A percentile compares a stretch with the other conserved stretches of the same genome.
phyloP scores from a whole-genome alignment of 2,888 invertebrate species.

The Drosophila melanosoma region DNA sequence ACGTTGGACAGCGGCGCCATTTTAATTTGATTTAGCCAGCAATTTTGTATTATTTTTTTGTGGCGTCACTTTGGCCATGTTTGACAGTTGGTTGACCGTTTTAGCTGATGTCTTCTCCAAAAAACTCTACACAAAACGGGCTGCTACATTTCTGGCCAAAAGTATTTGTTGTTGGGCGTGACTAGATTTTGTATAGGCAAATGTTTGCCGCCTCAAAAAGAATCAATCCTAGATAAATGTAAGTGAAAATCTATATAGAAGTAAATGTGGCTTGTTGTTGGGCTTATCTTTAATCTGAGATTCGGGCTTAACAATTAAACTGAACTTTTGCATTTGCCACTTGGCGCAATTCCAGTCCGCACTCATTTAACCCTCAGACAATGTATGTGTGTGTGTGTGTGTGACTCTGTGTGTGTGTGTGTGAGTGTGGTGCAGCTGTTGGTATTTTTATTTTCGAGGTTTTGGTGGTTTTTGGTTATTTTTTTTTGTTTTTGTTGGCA shows the following conservation, averaged over 20 bases:
- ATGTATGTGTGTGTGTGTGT: constrained; percentile 13
- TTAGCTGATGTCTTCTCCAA: constrained; percentile 52
- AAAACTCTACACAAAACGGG: constrained; percentile 30
- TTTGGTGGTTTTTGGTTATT: constrained; percentile 70
- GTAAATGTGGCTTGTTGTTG: not conserved
- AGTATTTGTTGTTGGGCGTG: constrained; percentile 2
- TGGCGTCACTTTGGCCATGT: constrained; percentile 65
- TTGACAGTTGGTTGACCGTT: constrained; percentile 67
- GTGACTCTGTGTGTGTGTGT: constrained; percentile 22
- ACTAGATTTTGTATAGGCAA: not conserved
- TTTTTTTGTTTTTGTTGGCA: constrained; percentile 61
- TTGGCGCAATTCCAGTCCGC: constrained; percentile 13
- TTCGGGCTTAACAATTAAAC: constrained; percentile 24
- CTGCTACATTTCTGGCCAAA: constrained; percentile 24
- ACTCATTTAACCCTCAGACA: constrained; percentile 23
- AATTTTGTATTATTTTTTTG: constrained; percentile 25
- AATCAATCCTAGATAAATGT: not conserved
- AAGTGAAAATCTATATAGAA: not conserved
- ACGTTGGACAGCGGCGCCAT: constrained; percentile 65
- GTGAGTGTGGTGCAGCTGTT: constrained; percentile 59
- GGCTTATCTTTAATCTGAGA: not conserved
- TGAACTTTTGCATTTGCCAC: constrained; percentile 16
- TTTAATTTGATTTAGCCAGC: constrained; percentile 70
- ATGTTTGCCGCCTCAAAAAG: not conserved
- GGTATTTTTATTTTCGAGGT: constrained; percentile 42